These are phyloP conservation scores for Mythimna pallens DNA, from an alignment of 2,888 invertebrate species.

Conservation along the genomic window DNA sequence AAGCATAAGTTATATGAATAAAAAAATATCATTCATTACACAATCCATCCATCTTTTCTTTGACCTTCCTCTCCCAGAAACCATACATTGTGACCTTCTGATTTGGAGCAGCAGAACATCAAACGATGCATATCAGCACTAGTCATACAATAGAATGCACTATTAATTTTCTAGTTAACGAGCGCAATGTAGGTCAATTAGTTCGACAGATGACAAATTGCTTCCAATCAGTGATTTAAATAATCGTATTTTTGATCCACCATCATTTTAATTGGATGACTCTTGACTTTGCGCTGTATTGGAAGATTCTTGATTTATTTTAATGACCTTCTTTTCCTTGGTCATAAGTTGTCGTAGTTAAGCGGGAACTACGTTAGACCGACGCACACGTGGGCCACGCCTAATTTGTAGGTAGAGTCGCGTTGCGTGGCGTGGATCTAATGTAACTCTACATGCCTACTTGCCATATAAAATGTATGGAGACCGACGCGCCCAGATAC, in stretches of 20 bases:
- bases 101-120: background rate
- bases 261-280: constrained; percentile 18
- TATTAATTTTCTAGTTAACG: constrained; percentile 25
- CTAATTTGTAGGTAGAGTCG: no score
- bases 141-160: constrained; percentile 8
- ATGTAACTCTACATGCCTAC: no score
- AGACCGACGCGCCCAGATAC: no score
- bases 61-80: no score
- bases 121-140: background rate
- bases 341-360: no score
- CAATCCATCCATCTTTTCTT: no score
- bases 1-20: no score
- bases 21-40: no score
- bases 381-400: no score
- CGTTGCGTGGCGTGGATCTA: no score
- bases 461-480: no score
- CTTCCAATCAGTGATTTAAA: constrained; percentile 41
- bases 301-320: constrained; percentile 11
- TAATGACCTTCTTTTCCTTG: constrained; percentile 1
- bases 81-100: background rate
- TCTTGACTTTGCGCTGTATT: constrained; percentile 8
- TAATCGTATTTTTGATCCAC: constrained; percentile 25
- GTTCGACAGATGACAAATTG: constrained; percentile 27
- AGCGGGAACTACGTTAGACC: no score
- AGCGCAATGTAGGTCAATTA: constrained; percentile 32